Evolutionary conservation across 2,113 vertebrate species (phyloP), one percentile per base, ranked within the genome.

Genomic region (Psephotus haematonotus): DNA sequence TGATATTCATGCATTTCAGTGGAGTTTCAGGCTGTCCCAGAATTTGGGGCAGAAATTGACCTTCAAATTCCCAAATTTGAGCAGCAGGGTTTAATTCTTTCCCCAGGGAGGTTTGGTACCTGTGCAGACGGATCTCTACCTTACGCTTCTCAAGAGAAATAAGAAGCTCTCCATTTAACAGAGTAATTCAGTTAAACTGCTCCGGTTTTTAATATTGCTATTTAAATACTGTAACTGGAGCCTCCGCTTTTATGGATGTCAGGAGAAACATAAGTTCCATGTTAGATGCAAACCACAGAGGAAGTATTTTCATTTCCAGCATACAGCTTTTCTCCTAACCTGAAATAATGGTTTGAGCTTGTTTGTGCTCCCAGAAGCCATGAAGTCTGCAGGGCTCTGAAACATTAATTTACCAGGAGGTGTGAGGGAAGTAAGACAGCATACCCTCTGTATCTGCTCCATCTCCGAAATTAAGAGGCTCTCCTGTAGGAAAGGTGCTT

Each of bases 231-330:
- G 75, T 27, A 92, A 82, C 23, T 37, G 57, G 96, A 92, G 76
- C 63, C 52, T 83, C 25, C 2, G 1, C 11, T 94, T 96, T 93
- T 72, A 91, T 86, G 79, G 72, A 70, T 33, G 62, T 63, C 93
- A 70, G 80, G 88, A 96, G 95, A 86, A 92, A 60, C 78, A 74
- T 69, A n/a, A 90, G 72, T 16, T 88, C 28, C 67, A 78, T 41
- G 84, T 70, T 86, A 43, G 0, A 14, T 7, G 57, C 90, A 95
- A 97, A 82, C 86, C 95, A 84, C 96, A 95, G 69, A 96, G 96
- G 95, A 97, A 92, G 19, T 19, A 52, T 90, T 97, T 95, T 86
- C 72, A 91, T 93, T 94, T 91, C 95, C 92, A 93, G 33, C 68
- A 53, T 28, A 59, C 89, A 13, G n/a, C 3, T 0, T 82, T 88